phyloP scores from a whole-genome alignment of 2,797 vertebrate genomes.

The Vespertilio murinus region DNA sequence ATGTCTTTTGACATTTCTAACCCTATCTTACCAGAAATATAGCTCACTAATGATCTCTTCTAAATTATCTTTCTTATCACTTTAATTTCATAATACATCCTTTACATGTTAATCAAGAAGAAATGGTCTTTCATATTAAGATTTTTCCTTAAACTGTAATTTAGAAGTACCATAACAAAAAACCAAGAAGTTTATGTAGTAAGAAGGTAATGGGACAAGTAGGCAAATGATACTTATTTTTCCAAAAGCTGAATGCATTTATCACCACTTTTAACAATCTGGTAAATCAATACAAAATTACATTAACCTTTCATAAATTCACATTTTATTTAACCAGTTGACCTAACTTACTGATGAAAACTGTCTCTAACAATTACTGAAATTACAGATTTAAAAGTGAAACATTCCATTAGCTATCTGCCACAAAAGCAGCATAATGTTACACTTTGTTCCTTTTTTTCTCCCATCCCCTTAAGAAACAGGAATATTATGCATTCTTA shows the following conservation, averaged over 20 bases:
- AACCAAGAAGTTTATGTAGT: slow-evolving; percentile 5
- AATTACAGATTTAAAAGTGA: slow-evolving; percentile 54
- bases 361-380: slow-evolving; percentile 38
- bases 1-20: slow-evolving; percentile 48
- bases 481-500: slow-evolving; percentile 52
- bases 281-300: slow-evolving; percentile 47
- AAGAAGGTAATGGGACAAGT: slow-evolving; percentile 14
- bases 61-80: slow-evolving; percentile 41
- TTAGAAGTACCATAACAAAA: slow-evolving; percentile 1
- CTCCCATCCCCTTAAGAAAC: slow-evolving; percentile 36
- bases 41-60: slow-evolving; percentile 14
- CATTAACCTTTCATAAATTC: slow-evolving; percentile 47
- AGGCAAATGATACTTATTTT: not conserved
- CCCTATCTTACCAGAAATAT: not conserved
- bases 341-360: slow-evolving; percentile 49
- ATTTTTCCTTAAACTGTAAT: slow-evolving; percentile 11
- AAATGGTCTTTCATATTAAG: slow-evolving; percentile 30
- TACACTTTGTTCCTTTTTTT: slow-evolving; percentile 44
- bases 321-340: slow-evolving; percentile 43
- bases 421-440: slow-evolving; percentile 42
- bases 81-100: not conserved
- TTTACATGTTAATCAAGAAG: not conserved
- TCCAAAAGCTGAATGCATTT: not conserved
- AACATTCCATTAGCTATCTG: slow-evolving; percentile 32
- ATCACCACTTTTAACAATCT: slow-evolving; percentile 36